A percentile compares a stretch with the other conserved stretches of the same genome.
phyloP scores from a whole-genome alignment of 2,888 invertebrate species.

The Synanthedon formicaeformis region DNA sequence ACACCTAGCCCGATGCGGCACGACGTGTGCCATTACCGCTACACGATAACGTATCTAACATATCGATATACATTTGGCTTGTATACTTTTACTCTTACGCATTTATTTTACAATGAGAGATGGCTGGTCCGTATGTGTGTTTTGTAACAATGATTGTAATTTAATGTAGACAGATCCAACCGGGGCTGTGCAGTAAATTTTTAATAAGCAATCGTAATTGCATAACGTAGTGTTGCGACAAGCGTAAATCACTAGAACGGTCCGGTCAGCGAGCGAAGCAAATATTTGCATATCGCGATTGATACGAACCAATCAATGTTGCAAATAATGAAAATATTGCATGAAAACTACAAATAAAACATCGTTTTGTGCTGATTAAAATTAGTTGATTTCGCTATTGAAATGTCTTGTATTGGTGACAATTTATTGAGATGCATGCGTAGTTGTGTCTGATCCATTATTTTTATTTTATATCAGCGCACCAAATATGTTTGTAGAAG shows the following conservation, averaged over 20 bases:
- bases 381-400: not conserved
- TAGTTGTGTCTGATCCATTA: no score
- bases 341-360: slow-evolving; percentile 53
- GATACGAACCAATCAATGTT: slow-evolving; percentile 66
- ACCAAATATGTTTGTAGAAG: no score
- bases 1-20: slow-evolving; percentile 3
- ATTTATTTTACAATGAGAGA: no score
- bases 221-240: slow-evolving; percentile 54
- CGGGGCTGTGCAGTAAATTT: slow-evolving; percentile 38
- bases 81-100: no score
- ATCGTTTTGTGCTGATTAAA: not conserved
- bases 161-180: not conserved
- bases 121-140: not conserved
- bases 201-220: slow-evolving; percentile 65
- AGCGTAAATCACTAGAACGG: slow-evolving; percentile 44
- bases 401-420: not conserved
- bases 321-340: slow-evolving; percentile 64
- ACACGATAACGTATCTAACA: not conserved
- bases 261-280: slow-evolving; percentile 48
- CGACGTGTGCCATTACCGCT: not conserved
- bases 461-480: no score
- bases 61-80: no score
- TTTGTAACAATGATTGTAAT: not conserved
- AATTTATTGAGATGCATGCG: no score
- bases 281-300: slow-evolving; percentile 69